Evolutionary conservation across 53 echinoderm and acorn worm species (phyloP).

Genomic region (Patiria pectinifera): DNA sequence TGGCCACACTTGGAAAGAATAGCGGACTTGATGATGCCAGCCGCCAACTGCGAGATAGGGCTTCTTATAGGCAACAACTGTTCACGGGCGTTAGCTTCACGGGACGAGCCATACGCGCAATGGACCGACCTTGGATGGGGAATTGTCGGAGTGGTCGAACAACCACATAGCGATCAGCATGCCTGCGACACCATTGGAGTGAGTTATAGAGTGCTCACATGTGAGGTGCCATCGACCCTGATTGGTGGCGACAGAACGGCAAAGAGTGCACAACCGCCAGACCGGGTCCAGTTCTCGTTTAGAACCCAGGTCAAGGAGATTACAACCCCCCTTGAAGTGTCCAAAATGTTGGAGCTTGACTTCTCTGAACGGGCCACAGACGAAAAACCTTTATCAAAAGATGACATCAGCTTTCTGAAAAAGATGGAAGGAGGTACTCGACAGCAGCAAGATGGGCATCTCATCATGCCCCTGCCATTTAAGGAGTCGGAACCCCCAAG

Average conservation of each 20-base stretch:
- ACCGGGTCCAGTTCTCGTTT: constrained; percentile 22
- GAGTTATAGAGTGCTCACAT: constrained; percentile 45
- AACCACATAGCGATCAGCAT: neutral
- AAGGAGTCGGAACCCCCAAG: too few species aligned
- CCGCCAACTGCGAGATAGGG: constrained; percentile 56
- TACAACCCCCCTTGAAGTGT: constrained; percentile 44
- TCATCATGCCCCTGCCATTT: constrained; percentile 55
- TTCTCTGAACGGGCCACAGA: constrained; percentile 28
- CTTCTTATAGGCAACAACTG: constrained; percentile 63
- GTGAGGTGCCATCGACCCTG: constrained; percentile 20
- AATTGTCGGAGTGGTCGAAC: constrained; percentile 57
- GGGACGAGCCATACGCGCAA: constrained; percentile 57
- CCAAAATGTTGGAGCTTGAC: constrained; percentile 53
- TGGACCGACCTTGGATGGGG: constrained; percentile 67
- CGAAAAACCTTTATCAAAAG: constrained; percentile 35
- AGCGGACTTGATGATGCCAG: constrained; percentile 10
- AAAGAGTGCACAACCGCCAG: neutral
- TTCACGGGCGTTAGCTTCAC: constrained; percentile 44
- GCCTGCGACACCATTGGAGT: constrained; percentile 22
- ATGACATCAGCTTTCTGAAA: constrained; percentile 63
- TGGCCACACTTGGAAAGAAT: constrained; percentile 56
- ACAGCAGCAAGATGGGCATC: constrained; percentile 22
- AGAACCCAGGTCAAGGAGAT: constrained; percentile 59
- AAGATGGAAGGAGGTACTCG: constrained; percentile 46
- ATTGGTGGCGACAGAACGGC: neutral